phyloP scores from a whole-genome alignment of 2,797 vertebrate species.

The Tapirus indicus region DNA sequence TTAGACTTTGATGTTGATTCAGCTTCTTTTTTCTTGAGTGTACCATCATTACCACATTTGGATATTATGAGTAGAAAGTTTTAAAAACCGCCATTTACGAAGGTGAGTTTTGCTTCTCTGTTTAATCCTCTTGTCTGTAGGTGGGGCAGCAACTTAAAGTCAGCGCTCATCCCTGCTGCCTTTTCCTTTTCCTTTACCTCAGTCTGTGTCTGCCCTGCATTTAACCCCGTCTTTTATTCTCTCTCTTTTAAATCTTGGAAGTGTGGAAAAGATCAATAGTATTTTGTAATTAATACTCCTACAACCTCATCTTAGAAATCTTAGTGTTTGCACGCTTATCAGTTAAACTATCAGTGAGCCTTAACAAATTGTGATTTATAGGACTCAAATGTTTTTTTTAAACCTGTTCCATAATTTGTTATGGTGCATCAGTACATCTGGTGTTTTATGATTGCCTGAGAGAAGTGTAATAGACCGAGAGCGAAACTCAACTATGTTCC shows the following conservation, averaged over 20 bases:
- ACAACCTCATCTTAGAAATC: not conserved
- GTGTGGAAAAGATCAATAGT: not conserved
- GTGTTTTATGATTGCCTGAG: not conserved
- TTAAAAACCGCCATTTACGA: not conserved
- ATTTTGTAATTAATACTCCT: conserved; percentile 40
- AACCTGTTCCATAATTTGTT: not conserved
- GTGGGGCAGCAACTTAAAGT: not conserved
- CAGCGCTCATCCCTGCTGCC: not conserved
- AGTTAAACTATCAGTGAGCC: not conserved
- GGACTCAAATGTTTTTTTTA: not conserved
- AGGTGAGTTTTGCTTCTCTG: conserved; percentile 31
- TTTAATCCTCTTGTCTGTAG: conserved; percentile 37
- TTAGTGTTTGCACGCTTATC: not conserved
- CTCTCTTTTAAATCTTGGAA: conserved; percentile 40
- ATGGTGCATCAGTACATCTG: not conserved
- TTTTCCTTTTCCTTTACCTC: not conserved
- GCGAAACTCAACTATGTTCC: not conserved
- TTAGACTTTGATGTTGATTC: not conserved
- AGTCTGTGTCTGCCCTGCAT: not conserved
- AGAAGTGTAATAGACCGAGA: not conserved
- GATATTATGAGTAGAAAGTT: not conserved
- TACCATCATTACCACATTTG: not conserved
- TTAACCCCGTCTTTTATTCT: not conserved
- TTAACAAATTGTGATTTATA: not conserved
- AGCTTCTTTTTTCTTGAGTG: not conserved